Evolutionary conservation across 2,113 vertebrate genomes (phyloP).

Genomic region (Oncorhynchus mykiss): DNA sequence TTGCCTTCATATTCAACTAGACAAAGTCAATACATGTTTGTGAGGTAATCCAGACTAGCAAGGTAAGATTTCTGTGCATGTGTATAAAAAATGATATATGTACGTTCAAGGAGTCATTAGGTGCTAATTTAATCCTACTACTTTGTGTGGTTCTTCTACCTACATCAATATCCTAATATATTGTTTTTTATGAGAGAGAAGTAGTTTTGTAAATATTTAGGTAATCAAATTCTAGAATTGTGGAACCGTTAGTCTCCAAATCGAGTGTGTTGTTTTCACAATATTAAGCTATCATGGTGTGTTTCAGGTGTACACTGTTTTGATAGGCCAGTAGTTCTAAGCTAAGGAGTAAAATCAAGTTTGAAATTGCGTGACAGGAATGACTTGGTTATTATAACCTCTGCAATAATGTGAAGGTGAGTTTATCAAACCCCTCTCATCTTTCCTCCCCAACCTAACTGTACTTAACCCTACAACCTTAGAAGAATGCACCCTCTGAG

Average conservation of each 20-base stretch:
- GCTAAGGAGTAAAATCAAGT: neutral
- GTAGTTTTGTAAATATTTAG: slow-evolving; percentile 21
- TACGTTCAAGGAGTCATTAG: neutral
- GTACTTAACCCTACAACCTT: slow-evolving; percentile 3
- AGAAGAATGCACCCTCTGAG: slow-evolving; percentile 38
- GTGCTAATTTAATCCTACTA: slow-evolving; percentile 8
- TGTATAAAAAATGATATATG: slow-evolving; percentile 4
- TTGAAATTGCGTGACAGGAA: neutral
- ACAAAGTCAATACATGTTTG: slow-evolving; percentile 12
- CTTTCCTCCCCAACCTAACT: neutral
- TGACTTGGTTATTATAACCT: slow-evolving; percentile 17
- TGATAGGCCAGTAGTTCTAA: slow-evolving; percentile 21
- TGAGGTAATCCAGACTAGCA: slow-evolving; percentile 30
- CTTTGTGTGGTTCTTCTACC: neutral
- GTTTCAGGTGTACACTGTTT: slow-evolving; percentile 50
- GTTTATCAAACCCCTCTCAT: slow-evolving; percentile 10
- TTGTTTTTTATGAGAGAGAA: slow-evolving; percentile 22
- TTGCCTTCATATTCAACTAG: slow-evolving; percentile 18
- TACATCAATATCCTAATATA: neutral
- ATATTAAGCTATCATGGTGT: slow-evolving; percentile 51
- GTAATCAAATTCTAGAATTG: neutral
- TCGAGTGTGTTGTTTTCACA: slow-evolving; percentile 38
- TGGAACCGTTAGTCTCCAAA: slow-evolving; percentile 16
- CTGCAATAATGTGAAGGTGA: slow-evolving; percentile 29
- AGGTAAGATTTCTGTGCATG: slow-evolving; percentile 50